phyloP scores from a whole-genome alignment of 2,888 invertebrate genomes.

The Rhabditoides inermis region DNA sequence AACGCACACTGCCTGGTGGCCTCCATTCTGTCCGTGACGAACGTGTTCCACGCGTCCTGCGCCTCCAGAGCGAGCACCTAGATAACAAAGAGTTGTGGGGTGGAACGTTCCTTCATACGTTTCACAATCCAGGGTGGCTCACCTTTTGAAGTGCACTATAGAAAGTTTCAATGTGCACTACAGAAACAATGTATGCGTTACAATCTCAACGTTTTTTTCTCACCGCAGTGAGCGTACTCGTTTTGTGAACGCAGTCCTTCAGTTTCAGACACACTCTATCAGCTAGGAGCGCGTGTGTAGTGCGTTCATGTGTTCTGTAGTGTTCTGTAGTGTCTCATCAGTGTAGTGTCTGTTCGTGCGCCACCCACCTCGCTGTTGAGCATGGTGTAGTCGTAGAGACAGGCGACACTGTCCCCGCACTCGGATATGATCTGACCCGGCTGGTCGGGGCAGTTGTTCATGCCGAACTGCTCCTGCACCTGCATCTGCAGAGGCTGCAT shows the following conservation, averaged over 20 bases:
- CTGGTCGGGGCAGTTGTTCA: constrained; percentile 42
- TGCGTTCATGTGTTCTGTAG: too few relatives aligned
- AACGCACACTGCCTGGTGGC: constrained; percentile 36
- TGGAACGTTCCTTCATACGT: too few relatives aligned
- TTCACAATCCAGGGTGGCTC: too few relatives aligned
- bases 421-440: constrained; percentile 40
- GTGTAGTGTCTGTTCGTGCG: neutral
- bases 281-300: too few relatives aligned
- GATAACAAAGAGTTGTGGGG: neutral
- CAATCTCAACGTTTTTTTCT: too few relatives aligned
- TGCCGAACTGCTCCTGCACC: constrained; percentile 31
- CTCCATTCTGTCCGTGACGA: constrained; percentile 26
- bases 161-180: too few relatives aligned
- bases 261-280: too few relatives aligned
- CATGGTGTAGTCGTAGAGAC: constrained; percentile 44
- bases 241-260: too few relatives aligned
- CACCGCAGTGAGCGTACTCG: too few relatives aligned
- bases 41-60: constrained; percentile 39
- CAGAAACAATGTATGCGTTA: too few relatives aligned
- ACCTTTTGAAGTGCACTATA: too few relatives aligned
- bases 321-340: too few relatives aligned
- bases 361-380: constrained; percentile 39
- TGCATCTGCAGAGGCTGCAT: constrained; percentile 38
- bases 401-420: constrained; percentile 48
- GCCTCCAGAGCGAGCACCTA: constrained; percentile 36